Base-by-base conservation (phyloP, 2,797 vertebrate genomes). In the Carapus acus region DNA sequence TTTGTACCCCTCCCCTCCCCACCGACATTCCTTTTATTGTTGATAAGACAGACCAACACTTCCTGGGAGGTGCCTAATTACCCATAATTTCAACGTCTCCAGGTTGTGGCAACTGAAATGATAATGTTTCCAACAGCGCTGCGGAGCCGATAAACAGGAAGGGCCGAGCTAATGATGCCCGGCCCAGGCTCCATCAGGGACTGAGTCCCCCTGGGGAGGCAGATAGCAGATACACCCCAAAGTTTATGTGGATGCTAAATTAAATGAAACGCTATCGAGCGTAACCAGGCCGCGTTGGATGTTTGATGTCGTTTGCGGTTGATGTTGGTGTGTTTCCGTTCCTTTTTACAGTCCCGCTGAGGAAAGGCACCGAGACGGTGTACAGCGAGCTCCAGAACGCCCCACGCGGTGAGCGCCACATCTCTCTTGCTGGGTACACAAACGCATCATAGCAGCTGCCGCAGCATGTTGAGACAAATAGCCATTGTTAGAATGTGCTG, bases 311-410 rank as follows among this genome's bases (percentile, higher is more conserved):
- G 42, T 12, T 33, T 39, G 23, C 15, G 34, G 39, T 54, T 67
- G 43, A 72, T 57, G 43, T 17, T 38, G 36, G 17, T 48, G 15
- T 67, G 56, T 56, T 69, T 44, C 38, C 66, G 73, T 75, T 86
- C 62, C 69, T 44, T 78, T 84, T 69, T 80, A 75, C 87, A 94
- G 94, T 79, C 87, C 91, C 87, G 49, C 73, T 81, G 78, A 89
- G 65, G 67, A 93, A 89, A 88, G 90, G 89, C 76, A 91, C 91
- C 20, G 93, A 96, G 67, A 95, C 93, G 0, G 91, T 96, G 69
- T 97, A 96, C 90, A 96, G 89, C 71, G 94, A 97, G 85, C 91
- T 97, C 76, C 90, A 91, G 83, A 93, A 90, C 78, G 56, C 85
- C 68, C 67, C 83, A 67, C 79, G 85, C 52, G 90, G 92, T 95